These are phyloP conservation scores for Drosophila vallismaia DNA, from an alignment of 2,888 invertebrate species.

Conservation along the genomic window DNA sequence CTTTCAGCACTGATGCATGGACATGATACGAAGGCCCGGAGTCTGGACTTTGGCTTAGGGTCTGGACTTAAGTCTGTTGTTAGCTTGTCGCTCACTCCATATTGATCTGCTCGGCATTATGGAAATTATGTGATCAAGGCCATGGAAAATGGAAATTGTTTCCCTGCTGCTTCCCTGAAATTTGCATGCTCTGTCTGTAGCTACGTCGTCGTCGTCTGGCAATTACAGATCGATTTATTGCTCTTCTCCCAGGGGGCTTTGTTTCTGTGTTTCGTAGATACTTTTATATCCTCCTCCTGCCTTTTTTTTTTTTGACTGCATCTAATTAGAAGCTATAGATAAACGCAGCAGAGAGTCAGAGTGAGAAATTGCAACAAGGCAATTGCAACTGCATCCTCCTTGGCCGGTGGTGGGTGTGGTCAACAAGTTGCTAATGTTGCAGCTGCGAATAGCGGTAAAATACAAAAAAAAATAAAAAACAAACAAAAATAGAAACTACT, in stretches of 20 bases:
- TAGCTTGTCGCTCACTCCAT: constrained; percentile 78
- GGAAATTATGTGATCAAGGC: constrained; percentile 81
- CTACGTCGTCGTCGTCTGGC: constrained; percentile 45
- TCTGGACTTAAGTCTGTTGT: constrained; percentile 45
- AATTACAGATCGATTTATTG: constrained; percentile 79
- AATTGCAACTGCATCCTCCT: constrained; percentile 1
- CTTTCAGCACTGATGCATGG: constrained; percentile 67
- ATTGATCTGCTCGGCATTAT: constrained; percentile 76
- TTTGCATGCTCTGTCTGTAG: constrained; percentile 44
- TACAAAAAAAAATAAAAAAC: constrained; percentile 22
- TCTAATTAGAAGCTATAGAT: constrained; percentile 40
- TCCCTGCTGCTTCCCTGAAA: constrained; percentile 31
- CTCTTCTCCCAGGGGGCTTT: constrained; percentile 51
- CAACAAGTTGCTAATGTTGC: constrained; percentile 37
- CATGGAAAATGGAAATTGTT: constrained; percentile 81
- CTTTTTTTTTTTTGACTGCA: constrained; percentile 27
- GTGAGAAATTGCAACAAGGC: constrained; percentile 30
- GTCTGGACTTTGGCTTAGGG: constrained; percentile 12
- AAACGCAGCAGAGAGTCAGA: constrained; percentile 35
- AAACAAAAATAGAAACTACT: constrained; percentile 37
- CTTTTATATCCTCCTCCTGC: not conserved
- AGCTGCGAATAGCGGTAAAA: constrained; percentile 64
- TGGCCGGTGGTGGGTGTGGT: constrained; percentile 34
- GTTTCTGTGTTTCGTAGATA: constrained; percentile 34
- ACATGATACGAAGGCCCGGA: constrained; percentile 53